These are phyloP conservation scores for Cyclura pinguis DNA, from an alignment of 2,797 vertebrate species.

Conservation along the genomic window DNA sequence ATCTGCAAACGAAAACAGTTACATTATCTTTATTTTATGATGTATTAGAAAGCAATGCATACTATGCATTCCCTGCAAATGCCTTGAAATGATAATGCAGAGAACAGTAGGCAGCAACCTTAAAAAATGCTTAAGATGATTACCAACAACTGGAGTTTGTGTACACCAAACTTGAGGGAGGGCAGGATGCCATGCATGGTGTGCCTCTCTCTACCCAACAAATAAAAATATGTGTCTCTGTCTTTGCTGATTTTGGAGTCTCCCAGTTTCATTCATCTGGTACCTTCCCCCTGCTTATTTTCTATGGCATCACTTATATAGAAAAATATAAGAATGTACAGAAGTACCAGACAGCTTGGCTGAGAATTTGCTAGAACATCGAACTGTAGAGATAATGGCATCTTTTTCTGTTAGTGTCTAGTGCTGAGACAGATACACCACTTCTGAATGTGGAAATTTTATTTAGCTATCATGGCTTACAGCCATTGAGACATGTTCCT, in stretches of 20 bases:
- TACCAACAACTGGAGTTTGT: background rate
- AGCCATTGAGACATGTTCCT: background rate
- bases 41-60: too few relatives aligned
- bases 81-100: background rate
- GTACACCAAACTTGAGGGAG: background rate
- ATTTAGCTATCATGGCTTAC: background rate
- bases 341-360: background rate
- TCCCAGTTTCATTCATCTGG: background rate
- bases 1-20: slow-evolving; percentile 27
- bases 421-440: background rate
- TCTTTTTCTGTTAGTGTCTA: background rate
- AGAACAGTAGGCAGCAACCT: background rate
- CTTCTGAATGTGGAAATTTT: background rate
- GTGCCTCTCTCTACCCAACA: background rate
- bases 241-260: background rate
- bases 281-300: background rate
- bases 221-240: too few relatives aligned
- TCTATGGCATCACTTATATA: background rate
- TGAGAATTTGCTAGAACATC: background rate
- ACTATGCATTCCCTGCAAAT: background rate
- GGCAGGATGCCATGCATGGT: background rate
- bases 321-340: background rate
- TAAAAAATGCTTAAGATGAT: background rate
- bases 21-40: slow-evolving; percentile 4
- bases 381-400: background rate